phyloP scores from a whole-genome alignment of 2,888 invertebrate species.

The Allolobophora icterica region DNA sequence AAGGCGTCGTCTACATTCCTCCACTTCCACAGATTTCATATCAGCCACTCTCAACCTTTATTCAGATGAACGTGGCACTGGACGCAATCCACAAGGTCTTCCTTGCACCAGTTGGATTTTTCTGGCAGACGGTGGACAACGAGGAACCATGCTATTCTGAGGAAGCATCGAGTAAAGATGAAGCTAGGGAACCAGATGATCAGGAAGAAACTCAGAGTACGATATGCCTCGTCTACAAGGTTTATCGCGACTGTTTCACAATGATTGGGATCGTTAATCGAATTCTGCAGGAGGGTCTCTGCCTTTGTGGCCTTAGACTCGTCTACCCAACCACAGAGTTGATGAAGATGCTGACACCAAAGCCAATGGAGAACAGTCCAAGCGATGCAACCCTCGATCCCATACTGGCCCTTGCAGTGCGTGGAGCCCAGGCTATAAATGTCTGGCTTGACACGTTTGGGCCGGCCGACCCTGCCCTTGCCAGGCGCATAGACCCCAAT shows the following conservation, averaged over 20 bases:
- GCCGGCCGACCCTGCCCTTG: slow-evolving; percentile 59
- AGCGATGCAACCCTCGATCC: slow-evolving; percentile 56
- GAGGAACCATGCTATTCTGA: slow-evolving; percentile 53
- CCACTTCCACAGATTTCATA: slow-evolving; percentile 57
- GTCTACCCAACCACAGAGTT: slow-evolving; percentile 55
- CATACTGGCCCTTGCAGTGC: slow-evolving; percentile 54
- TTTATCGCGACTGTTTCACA: slow-evolving; percentile 55
- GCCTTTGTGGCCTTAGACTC: slow-evolving; percentile 57
- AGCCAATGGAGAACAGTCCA: background rate
- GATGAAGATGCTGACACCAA: slow-evolving; percentile 47
- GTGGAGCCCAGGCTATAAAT: slow-evolving; percentile 56
- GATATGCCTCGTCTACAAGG: slow-evolving; percentile 57
- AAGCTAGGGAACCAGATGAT: slow-evolving; percentile 47
- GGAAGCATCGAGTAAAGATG: slow-evolving; percentile 33
- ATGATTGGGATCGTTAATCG: slow-evolving; percentile 59
- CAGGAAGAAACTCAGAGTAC: slow-evolving; percentile 58
- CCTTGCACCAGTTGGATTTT: slow-evolving; percentile 56
- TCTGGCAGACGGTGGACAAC: slow-evolving; percentile 61
- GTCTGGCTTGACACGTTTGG: slow-evolving; percentile 61
- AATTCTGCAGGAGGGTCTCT: slow-evolving; percentile 58
- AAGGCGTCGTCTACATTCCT: slow-evolving; percentile 52
- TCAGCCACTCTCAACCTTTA: slow-evolving; percentile 59
- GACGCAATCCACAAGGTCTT: slow-evolving; percentile 56
- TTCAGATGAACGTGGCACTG: slow-evolving; percentile 52
- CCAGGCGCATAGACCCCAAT: slow-evolving; percentile 58